These are phyloP conservation scores for Scaptomyza cyrtandrae DNA, from an alignment of 2,888 invertebrate species.

Conservation along the genomic window DNA sequence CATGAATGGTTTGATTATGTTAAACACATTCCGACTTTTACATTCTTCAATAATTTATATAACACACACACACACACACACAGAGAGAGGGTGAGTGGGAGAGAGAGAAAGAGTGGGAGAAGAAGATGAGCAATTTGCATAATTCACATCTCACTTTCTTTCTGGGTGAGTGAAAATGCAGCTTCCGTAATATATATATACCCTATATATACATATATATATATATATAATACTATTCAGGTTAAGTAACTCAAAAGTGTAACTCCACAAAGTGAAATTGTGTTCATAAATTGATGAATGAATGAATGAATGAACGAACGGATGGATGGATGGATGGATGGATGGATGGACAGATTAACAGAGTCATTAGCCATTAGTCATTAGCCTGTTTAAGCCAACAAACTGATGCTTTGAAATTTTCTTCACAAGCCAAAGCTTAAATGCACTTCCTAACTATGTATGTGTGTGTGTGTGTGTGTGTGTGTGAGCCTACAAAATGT, in stretches of 20 bases:
- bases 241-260: slow-evolving; percentile 8
- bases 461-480: too few relatives aligned
- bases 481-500: too few relatives aligned
- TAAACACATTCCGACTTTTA: slow-evolving; percentile 47
- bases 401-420: not conserved
- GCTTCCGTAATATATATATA: slow-evolving; percentile 7
- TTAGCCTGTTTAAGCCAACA: not conserved
- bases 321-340: too few relatives aligned
- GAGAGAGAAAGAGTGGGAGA: slow-evolving; percentile 7
- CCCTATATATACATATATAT: too few relatives aligned
- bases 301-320: not conserved
- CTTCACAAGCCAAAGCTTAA: too few relatives aligned
- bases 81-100: slow-evolving; percentile 3
- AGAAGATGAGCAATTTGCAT: slow-evolving; percentile 55
- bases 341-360: not conserved
- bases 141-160: slow-evolving; percentile 50
- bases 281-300: not conserved
- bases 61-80: slow-evolving; percentile 40
- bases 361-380: slow-evolving; percentile 2
- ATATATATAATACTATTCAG: slow-evolving; percentile 1
- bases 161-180: slow-evolving; percentile 24
- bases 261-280: not conserved
- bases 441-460: too few relatives aligned
- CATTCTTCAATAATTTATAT: slow-evolving; percentile 72
- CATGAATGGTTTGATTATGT: slow-evolving; percentile 55